Conservation (phyloP, 35 echinoderm and acorn worm genomes). For the Nesometra sesokonis region DNA sequence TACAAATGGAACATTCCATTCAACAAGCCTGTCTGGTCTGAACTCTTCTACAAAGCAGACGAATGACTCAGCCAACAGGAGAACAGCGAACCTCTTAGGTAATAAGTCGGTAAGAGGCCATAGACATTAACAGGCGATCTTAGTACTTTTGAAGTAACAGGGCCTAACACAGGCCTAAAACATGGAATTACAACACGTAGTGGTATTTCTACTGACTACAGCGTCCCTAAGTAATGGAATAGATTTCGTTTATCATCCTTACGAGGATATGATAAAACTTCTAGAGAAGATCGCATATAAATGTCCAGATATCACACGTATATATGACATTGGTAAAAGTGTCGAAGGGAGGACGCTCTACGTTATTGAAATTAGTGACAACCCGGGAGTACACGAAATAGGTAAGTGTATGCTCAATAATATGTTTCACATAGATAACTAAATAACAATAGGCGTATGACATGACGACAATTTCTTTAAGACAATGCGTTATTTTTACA, state of each 20-base stretch:
- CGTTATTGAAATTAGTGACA: conserved; percentile 67
- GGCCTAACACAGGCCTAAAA: background rate
- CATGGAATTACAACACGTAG: background rate
- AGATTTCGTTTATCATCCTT: conserved; percentile 48
- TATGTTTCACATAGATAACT: too few species aligned
- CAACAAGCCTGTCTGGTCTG: background rate
- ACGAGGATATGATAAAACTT: conserved; percentile 45
- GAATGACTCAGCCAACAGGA: background rate
- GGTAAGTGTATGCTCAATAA: too few species aligned
- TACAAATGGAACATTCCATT: background rate
- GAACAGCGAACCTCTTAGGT: background rate
- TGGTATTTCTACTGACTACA: background rate
- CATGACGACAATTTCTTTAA: too few species aligned
- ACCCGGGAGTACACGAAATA: conserved; percentile 77
- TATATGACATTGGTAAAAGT: conserved; percentile 76
- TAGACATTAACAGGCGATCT: background rate
- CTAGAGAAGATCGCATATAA: conserved; percentile 14
- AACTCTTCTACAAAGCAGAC: background rate
- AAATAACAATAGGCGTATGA: too few species aligned
- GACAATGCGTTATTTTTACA: too few species aligned
- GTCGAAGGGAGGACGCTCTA: conserved; percentile 45
- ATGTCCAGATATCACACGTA: conserved; percentile 69
- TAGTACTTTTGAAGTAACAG: background rate
- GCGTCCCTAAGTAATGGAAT: background rate
- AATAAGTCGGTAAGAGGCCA: background rate